Percentiles rank a stretch among this genome's conserved stretches.
Conservation (phyloP, 2,113 vertebrate species). For the Hiodon tergisus region DNA sequence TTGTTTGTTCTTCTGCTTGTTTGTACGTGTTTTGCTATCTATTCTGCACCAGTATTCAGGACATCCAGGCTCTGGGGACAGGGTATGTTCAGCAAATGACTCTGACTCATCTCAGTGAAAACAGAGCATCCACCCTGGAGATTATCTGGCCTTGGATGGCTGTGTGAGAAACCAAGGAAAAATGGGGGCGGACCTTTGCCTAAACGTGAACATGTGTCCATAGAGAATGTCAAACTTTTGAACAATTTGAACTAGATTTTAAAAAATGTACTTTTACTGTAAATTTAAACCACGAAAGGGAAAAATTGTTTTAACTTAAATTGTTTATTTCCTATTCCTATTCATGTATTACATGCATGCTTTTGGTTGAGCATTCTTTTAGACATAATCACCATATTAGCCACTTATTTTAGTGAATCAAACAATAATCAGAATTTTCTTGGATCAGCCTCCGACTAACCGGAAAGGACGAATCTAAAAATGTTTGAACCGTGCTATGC, state of each 20-base stretch:
- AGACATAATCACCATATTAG: too few species aligned
- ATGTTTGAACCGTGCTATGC: too few species aligned
- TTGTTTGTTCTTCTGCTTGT: constrained; percentile 3
- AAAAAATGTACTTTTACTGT: background rate
- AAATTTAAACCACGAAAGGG: too few species aligned
- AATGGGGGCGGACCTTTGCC: background rate
- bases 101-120: constrained; percentile 22
- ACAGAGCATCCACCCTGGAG: constrained; percentile 12
- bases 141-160: constrained; percentile 19
- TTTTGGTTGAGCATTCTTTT: too few species aligned
- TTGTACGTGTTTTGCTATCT: background rate
- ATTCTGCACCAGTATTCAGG: background rate
- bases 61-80: background rate
- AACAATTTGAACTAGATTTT: constrained; percentile 6
- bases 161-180: constrained; percentile 11
- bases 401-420: too few species aligned
- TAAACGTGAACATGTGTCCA: constrained; percentile 25
- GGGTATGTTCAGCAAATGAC: constrained; percentile 12
- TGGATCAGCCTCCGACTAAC: too few species aligned
- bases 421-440: too few species aligned
- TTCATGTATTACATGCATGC: too few species aligned
- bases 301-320: too few species aligned
- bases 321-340: too few species aligned
- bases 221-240: background rate
- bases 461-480: too few species aligned